Conservation (phyloP, 2,113 vertebrate species). For the Petroica traversi region DNA sequence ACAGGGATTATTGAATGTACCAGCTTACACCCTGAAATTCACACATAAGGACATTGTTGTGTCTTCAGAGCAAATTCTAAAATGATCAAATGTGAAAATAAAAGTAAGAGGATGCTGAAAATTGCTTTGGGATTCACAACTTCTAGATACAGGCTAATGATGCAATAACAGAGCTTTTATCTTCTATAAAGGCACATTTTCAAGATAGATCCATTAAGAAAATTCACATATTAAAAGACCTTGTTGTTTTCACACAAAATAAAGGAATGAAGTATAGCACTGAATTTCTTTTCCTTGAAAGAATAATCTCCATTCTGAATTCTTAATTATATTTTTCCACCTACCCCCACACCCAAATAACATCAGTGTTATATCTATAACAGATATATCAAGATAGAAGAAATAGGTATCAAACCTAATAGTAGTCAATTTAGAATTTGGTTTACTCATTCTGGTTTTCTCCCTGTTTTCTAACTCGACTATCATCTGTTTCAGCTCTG, state of each 20-base stretch:
- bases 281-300: background rate
- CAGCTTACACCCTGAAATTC: background rate
- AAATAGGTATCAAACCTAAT: background rate
- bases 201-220: background rate
- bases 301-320: background rate
- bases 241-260: background rate
- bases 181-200: background rate
- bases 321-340: background rate
- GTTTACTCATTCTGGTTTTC: background rate
- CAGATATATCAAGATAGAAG: background rate
- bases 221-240: slow-evolving; percentile 10
- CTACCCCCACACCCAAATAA: background rate
- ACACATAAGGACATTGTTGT: background rate
- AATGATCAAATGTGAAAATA: slow-evolving; percentile 52
- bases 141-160: slow-evolving; percentile 10
- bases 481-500: slow-evolving; percentile 1
- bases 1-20: background rate
- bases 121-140: slow-evolving; percentile 23
- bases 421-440: background rate
- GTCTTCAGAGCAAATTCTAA: slow-evolving; percentile 42
- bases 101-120: slow-evolving; percentile 21
- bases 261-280: background rate
- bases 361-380: background rate
- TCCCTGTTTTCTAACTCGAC: background rate
- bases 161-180: background rate